Base-by-base conservation (phyloP, 1,140 invertebrate species). In the Drosophila miranda region DNA sequence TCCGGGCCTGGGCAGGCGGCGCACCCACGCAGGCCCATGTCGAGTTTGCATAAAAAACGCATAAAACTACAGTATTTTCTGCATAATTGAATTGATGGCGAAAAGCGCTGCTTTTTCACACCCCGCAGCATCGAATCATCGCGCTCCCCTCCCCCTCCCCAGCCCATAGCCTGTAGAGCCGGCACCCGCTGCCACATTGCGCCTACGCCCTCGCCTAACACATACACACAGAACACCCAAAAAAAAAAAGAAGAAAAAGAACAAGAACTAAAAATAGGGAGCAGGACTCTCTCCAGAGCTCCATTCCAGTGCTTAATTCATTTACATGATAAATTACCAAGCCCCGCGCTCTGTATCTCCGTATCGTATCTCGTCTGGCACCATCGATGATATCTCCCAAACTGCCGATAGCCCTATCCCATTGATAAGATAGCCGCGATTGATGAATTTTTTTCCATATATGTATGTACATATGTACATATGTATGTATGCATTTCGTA, bases 131-230 rank as follows among this genome's bases (percentile, higher is more conserved):
- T 30, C 30, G n/a, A 38, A 46, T 19, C 26, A 50, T 21, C 16
- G 42, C 53, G 34, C 16, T 19, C 19, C 38, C 13, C 21, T 21
- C 28, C 38, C 34, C 49, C 62, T 42, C 21, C 51, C 26, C 8
- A 13, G 16, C 28, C 51, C 21, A 59, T 68, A 34, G 60, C 48
- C 63, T 59, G 64, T 71, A 58, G 43, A 59, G 46, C 57, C 69
- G 70, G 70, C 41, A 70, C 9, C 54, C 59, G 56, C 49, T 66
- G 34, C 57, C 70, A 62, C 73, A 57, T 80, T 84, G 79, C 80
- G 80, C 80, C 80, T 86, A 86, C 80, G 81, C 80, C 80, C 80
- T 80, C 77, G 66, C 72, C 42, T 58, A 57, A 57, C 63, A 59
- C 55, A 64, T 70, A 79, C 72, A 76, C 46, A 79, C 53, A 61